Percentiles rank a stretch among this genome's conserved stretches.
Conservation (phyloP, 2,888 invertebrate species). For the Strigamia crassipes region DNA sequence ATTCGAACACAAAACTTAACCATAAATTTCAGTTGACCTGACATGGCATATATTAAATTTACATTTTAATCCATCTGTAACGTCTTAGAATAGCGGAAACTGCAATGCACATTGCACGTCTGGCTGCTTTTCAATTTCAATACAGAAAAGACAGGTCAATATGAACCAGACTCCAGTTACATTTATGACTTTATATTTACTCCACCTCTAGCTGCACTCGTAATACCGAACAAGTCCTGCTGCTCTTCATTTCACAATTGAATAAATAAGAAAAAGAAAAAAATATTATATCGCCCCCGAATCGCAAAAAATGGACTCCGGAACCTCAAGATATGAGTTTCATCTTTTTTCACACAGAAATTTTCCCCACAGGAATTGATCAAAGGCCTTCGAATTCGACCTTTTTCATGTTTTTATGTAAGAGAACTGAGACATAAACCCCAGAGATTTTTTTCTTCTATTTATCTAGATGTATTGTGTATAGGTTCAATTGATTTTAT, state of each 20-base stretch:
- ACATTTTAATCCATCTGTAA: constrained; percentile 27
- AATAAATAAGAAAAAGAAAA: constrained; percentile 7
- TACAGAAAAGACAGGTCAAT: constrained; percentile 22
- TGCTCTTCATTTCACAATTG: constrained; percentile 5
- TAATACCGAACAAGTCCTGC: background rate
- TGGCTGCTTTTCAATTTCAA: constrained; percentile 30
- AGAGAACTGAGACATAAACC: background rate
- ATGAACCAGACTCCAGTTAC: constrained; percentile 20
- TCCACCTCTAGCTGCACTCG: background rate
- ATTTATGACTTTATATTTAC: constrained; percentile 26
- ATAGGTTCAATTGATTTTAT: background rate
- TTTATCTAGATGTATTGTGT: background rate
- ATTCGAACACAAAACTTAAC: background rate
- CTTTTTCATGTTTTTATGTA: constrained; percentile 12
- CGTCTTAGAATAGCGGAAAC: background rate
- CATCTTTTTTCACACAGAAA: constrained; percentile 23
- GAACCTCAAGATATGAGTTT: background rate
- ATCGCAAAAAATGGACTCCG: background rate
- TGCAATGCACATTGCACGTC: background rate
- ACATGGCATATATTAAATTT: constrained; percentile 26
- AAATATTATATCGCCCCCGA: background rate
- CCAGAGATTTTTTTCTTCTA: background rate
- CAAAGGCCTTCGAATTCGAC: constrained; percentile 9
- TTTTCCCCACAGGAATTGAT: constrained; percentile 21
- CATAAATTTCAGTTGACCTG: constrained; percentile 4